A percentile compares a stretch with the other conserved stretches of the same genome.
phyloP scores from a whole-genome alignment of 2,113 vertebrate species.

The Lampris incognitus region DNA sequence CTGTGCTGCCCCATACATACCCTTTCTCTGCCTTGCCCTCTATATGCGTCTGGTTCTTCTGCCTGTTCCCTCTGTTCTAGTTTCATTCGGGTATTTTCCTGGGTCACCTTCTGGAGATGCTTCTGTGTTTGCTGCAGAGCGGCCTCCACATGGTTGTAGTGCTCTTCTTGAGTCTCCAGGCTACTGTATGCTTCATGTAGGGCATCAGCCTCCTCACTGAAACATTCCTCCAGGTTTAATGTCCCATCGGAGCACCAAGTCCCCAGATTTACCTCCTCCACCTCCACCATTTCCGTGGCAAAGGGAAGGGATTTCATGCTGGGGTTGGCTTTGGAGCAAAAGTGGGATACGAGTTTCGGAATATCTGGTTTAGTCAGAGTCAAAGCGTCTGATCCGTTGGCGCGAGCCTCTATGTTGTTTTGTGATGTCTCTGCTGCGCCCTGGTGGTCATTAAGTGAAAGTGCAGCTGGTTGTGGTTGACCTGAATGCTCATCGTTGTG shows the following conservation, averaged over 20 bases:
- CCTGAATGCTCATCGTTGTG: constrained; percentile 23
- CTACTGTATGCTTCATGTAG: constrained; percentile 46
- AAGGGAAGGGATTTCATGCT: constrained; percentile 19
- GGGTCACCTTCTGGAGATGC: constrained; percentile 41
- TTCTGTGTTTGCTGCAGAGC: constrained; percentile 48
- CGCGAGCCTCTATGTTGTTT: constrained; percentile 25
- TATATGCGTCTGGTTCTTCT: constrained; percentile 14
- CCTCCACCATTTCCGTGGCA: constrained; percentile 28
- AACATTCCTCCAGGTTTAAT: constrained; percentile 24
- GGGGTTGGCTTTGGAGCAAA: background rate
- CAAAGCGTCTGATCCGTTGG: constrained; percentile 19
- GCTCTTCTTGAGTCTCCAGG: constrained; percentile 47
- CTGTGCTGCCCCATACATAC: constrained; percentile 8
- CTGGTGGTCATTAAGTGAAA: constrained; percentile 36
- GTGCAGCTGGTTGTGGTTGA: background rate
- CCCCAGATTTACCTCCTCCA: constrained; percentile 32
- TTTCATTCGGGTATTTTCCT: constrained; percentile 63
- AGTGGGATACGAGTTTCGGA: constrained; percentile 26
- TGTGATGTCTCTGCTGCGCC: constrained; percentile 45
- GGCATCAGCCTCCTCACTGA: constrained; percentile 44
- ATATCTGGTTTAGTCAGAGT: constrained; percentile 23
- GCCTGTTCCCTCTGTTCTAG: constrained; percentile 47
- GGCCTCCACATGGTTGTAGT: constrained; percentile 43
- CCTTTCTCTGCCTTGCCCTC: constrained; percentile 25
- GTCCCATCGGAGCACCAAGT: constrained; percentile 42